A percentile compares a stretch with the other conserved stretches of the same genome.
These are phyloP conservation scores for Jordanella pulchra DNA, from an alignment of 2,797 vertebrate genomes.

Conservation along the genomic window DNA sequence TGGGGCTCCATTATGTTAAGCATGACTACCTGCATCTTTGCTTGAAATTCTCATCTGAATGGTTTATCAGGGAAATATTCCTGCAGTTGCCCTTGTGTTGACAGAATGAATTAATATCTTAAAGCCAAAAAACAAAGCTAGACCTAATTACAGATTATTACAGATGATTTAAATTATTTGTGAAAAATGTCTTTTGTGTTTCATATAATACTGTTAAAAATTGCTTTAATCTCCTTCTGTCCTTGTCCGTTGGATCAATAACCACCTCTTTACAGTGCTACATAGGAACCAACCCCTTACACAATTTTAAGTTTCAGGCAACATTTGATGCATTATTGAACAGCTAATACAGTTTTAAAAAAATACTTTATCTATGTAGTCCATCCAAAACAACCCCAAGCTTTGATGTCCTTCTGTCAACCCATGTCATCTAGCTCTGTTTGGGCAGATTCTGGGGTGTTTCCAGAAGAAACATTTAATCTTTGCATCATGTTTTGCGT, in stretches of 20 bases:
- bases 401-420: constrained; percentile 13
- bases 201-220: background rate
- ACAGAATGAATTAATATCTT: background rate
- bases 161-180: too few species aligned
- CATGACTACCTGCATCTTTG: too few species aligned
- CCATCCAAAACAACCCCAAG: constrained; percentile 8
- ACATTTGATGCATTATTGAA: constrained; percentile 2
- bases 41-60: background rate
- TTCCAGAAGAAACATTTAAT: constrained; percentile 44
- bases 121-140: background rate
- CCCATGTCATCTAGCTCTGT: constrained; percentile 13
- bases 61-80: background rate
- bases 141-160: too few species aligned
- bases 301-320: background rate
- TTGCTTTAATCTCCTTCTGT: background rate
- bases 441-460: constrained; percentile 17
- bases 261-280: background rate
- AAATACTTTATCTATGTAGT: background rate
- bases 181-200: too few species aligned
- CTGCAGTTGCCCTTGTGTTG: background rate
- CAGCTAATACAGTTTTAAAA: background rate
- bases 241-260: background rate
- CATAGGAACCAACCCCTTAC: background rate
- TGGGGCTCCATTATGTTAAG: too few species aligned
- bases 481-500: constrained; percentile 29